phyloP scores from a whole-genome alignment of 1,140 invertebrate species.

The Himalopsyche phryganea region DNA sequence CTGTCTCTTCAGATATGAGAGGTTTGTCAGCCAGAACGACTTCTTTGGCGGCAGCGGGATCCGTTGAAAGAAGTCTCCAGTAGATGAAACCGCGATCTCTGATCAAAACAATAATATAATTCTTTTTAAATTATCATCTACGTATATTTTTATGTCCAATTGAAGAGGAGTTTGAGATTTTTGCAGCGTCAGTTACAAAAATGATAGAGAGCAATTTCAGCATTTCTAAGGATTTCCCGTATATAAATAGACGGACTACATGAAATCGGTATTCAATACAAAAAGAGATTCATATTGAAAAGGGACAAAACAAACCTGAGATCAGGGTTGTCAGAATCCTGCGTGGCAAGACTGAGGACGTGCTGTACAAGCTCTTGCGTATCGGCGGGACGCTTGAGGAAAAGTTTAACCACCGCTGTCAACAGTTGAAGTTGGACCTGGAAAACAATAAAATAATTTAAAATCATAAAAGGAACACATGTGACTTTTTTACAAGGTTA shows the following conservation, averaged over 20 bases:
- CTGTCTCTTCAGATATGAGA: conserved; percentile 98
- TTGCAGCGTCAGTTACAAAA: no score
- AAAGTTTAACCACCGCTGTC: conserved; percentile 98
- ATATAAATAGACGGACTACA: no score
- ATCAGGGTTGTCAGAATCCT: conserved; percentile 99
- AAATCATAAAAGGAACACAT: no score
- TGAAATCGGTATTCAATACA: no score
- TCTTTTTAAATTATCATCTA: no score
- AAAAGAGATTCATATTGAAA: no score
- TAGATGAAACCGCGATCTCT: conserved; percentile 99
- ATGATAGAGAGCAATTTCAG: no score
- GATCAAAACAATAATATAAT: conserved; percentile 7
- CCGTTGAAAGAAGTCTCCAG: conserved; percentile 97
- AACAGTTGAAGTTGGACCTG: conserved; percentile 91
- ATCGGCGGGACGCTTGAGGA: conserved; percentile 95
- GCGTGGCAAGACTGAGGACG: conserved; percentile 88
- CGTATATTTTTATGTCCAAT: no score
- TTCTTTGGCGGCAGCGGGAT: conserved; percentile 98
- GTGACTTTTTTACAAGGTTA: no score
- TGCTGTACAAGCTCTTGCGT: conserved; percentile 97
- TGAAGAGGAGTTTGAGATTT: no score
- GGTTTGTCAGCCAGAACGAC: conserved; percentile 99
- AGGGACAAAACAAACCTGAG: conserved; percentile 58
- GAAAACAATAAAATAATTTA: no score
- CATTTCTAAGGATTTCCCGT: no score